Evolutionary conservation across 1,140 invertebrate species (phyloP).

Genomic region (Episyrphus balteatus): DNA sequence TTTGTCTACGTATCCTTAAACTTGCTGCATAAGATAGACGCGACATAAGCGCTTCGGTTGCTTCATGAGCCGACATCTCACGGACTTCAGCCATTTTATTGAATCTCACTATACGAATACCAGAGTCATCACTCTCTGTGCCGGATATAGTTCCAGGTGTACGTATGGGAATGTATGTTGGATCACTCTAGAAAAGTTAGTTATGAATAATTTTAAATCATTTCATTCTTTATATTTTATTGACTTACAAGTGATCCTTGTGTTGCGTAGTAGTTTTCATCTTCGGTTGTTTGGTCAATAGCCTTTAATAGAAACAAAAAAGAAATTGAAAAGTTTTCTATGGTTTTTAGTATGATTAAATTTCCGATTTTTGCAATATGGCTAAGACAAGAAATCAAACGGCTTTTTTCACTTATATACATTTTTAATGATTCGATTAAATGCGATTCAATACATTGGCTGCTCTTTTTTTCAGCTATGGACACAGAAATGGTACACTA

Average conservation of each 20-base stretch:
- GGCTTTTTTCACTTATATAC: too few relatives aligned
- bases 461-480: too few relatives aligned
- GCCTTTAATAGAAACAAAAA: too few relatives aligned
- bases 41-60: slow-evolving; percentile 71
- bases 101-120: slow-evolving; percentile 63
- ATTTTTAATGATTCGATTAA: too few relatives aligned
- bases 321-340: not conserved
- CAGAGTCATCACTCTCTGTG: slow-evolving; percentile 76
- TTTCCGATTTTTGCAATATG: too few relatives aligned
- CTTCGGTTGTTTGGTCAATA: slow-evolving; percentile 50
- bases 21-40: slow-evolving; percentile 75
- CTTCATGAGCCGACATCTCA: slow-evolving; percentile 69
- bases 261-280: slow-evolving; percentile 50
- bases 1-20: slow-evolving; percentile 45
- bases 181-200: slow-evolving; percentile 51
- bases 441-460: too few relatives aligned
- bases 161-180: slow-evolving; percentile 74
- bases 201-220: not conserved
- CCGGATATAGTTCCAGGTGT: slow-evolving; percentile 60
- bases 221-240: not conserved
- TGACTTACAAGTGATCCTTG: slow-evolving; percentile 10
- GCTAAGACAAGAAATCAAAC: too few relatives aligned
- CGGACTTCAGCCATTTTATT: slow-evolving; percentile 75
- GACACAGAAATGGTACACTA: too few relatives aligned
- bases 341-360: too few relatives aligned